Evolutionary conservation across 2,888 invertebrate species (phyloP).

Genomic region (Dryomyza anilis): DNA sequence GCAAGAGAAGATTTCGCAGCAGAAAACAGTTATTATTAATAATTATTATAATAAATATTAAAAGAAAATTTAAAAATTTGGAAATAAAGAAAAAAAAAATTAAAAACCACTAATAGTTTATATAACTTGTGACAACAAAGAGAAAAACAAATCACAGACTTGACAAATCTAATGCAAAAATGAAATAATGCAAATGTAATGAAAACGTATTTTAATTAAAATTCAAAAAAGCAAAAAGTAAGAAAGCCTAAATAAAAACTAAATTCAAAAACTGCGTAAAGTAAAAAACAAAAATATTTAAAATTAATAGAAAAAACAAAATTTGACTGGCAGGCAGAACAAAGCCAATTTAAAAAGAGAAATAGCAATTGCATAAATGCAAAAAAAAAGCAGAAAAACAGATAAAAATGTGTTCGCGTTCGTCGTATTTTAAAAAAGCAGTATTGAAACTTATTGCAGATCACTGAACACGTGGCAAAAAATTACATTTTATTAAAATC

Average conservation of each 20-base stretch:
- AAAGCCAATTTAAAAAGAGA: too few species aligned
- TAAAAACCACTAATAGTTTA: conserved; percentile 16
- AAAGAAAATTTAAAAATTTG: conserved; percentile 14
- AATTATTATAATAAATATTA: conserved; percentile 20
- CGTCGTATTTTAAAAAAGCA: not conserved
- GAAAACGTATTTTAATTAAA: conserved; percentile 18
- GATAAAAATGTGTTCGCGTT: not conserved
- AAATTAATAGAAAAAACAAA: too few species aligned
- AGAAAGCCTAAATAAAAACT: conserved; percentile 8
- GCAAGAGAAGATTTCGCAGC: conserved; percentile 13
- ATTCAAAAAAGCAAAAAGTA: not conserved
- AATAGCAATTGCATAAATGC: conserved; percentile 3
- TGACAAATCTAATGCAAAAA: conserved; percentile 4
- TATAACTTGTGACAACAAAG: conserved; percentile 3
- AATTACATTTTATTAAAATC: conserved; percentile 15
- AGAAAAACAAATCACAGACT: too few species aligned
- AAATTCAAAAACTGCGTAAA: not conserved
- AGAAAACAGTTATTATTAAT: conserved; percentile 23
- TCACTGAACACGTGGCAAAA: conserved; percentile 14
- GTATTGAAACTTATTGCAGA: too few species aligned
- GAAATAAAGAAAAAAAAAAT: conserved; percentile 21
- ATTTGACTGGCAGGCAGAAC: not conserved
- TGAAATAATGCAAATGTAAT: conserved; percentile 11
- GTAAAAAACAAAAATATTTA: conserved; percentile 5
- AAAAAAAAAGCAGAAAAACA: not conserved